phyloP scores from a whole-genome alignment of 2,888 invertebrate genomes.

The Meta bourneti region DNA sequence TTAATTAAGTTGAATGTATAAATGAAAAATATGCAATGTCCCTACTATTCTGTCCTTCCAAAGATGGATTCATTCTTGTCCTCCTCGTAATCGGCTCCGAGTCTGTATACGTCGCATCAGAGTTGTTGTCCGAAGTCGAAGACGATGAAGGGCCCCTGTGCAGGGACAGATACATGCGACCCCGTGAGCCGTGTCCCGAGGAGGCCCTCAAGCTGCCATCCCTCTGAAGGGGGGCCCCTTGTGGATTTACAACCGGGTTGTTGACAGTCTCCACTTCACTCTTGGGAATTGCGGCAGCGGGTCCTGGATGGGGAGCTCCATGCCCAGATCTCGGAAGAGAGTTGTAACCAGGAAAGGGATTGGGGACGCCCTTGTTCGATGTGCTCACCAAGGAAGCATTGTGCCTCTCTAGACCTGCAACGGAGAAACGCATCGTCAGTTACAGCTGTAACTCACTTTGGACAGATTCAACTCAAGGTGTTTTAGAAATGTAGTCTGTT shows the following conservation, averaged over 20 bases:
- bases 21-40: no score
- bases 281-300: not conserved
- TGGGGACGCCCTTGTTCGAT: conserved; percentile 31
- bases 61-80: conserved; percentile 48
- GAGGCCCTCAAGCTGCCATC: conserved; percentile 45
- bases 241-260: conserved; percentile 34
- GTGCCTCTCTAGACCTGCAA: not conserved
- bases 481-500: no score
- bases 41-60: conserved; percentile 76
- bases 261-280: conserved; percentile 45
- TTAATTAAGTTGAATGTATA: no score
- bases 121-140: conserved; percentile 77
- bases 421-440: not conserved
- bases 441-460: no score
- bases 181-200: conserved; percentile 15
- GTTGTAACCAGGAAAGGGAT: conserved; percentile 53
- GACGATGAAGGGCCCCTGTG: conserved; percentile 77
- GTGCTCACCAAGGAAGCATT: conserved; percentile 30
- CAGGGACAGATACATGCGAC: conserved; percentile 74
- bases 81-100: conserved; percentile 76
- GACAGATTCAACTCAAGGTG: no score
- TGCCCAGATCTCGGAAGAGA: conserved; percentile 66
- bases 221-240: conserved; percentile 45
- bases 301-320: conserved; percentile 34
- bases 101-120: conserved; percentile 77